Conservation (phyloP, 2,888 invertebrate species). For the Hirudinaria manillensis region DNA sequence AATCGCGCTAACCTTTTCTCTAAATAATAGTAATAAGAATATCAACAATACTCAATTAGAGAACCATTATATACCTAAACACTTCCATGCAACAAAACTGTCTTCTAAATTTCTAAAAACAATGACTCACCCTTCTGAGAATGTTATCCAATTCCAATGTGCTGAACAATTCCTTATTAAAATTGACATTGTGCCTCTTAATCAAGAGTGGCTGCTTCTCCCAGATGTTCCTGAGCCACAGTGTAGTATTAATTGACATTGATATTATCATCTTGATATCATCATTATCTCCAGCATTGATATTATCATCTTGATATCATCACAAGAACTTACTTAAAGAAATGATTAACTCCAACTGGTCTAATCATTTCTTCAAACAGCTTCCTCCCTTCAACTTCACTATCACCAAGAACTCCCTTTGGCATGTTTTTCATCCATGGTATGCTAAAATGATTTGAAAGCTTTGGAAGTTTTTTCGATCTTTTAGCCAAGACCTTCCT, state of each 20-base stretch:
- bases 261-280: not conserved
- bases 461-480: too few species aligned
- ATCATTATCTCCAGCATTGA: not conserved
- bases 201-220: conserved; percentile 73
- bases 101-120: too few species aligned
- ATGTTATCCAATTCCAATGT: conserved; percentile 72
- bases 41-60: too few species aligned
- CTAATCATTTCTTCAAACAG: conserved; percentile 70
- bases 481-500: too few species aligned
- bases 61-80: too few species aligned
- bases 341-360: conserved; percentile 62
- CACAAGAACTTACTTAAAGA: conserved; percentile 57
- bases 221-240: conserved; percentile 60
- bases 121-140: conserved; percentile 53
- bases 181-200: conserved; percentile 60
- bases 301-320: not conserved
- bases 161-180: conserved; percentile 66
- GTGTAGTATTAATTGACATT: conserved; percentile 8
- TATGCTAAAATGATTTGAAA: not conserved
- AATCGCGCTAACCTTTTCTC: too few species aligned
- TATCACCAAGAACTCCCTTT: conserved; percentile 47
- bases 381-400: conserved; percentile 62
- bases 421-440: not conserved
- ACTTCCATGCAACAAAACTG: too few species aligned
- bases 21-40: too few species aligned